Conservation (phyloP, 2,797 vertebrate species). For the Tangara arthus region DNA sequence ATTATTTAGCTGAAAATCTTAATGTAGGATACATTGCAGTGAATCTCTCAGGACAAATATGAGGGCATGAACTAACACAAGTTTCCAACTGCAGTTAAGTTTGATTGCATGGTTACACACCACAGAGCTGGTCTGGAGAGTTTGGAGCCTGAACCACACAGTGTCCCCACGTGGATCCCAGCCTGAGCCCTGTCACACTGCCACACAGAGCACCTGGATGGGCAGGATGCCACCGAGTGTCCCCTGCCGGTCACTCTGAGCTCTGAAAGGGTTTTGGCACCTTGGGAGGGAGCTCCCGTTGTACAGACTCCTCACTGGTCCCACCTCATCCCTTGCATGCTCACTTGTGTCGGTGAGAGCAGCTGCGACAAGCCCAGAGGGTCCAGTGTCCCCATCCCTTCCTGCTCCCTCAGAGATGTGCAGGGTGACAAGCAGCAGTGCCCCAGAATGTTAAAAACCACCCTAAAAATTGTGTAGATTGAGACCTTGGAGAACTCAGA, state of each 20-base stretch:
- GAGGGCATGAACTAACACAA: not conserved
- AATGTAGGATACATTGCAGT: not conserved
- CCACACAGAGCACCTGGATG: fast-evolving
- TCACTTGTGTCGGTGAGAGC: fast-evolving
- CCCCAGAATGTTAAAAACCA: not conserved
- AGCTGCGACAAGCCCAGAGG: not conserved
- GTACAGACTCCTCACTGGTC: not conserved
- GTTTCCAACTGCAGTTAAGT: not conserved
- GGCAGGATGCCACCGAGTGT: fast-evolving
- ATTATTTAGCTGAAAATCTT: conserved; percentile 29
- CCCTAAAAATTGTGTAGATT: not conserved
- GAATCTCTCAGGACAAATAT: not conserved
- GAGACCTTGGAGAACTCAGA: not conserved
- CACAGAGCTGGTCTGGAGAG: not conserved
- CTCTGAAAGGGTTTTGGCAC: not conserved
- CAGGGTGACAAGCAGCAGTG: not conserved
- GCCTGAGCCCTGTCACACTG: not conserved
- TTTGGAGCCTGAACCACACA: fast-evolving
- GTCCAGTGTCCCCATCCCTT: fast-evolving
- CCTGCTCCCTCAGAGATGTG: fast-evolving
- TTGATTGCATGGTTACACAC: not conserved
- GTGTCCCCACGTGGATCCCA: fast-evolving
- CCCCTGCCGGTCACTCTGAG: not conserved
- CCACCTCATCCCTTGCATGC: fast-evolving
- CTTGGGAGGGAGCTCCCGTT: not conserved